Base-by-base conservation (phyloP, 2,797 vertebrate species). In the Artibeus lituratus region DNA sequence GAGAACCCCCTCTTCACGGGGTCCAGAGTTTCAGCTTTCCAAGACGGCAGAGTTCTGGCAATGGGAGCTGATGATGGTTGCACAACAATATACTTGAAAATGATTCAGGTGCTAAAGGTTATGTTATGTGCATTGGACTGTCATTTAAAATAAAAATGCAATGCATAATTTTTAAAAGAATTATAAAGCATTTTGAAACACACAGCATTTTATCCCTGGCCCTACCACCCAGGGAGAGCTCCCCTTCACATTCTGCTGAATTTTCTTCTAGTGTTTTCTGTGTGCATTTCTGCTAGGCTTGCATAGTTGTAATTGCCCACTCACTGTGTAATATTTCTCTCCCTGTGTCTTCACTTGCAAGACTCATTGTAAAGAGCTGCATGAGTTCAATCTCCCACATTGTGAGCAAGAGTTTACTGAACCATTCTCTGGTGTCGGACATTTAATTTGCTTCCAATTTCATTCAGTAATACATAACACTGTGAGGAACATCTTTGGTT, bases 121-220 rank as follows among this genome's bases (percentile, higher is more conserved):
- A 37, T 15, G 26, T 22, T 57, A 35, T 29, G 9, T 14, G 47
- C 67, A 29, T n/a, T 67, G 76, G 26, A 57, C n/a, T 51, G 57
- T 5, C 59, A 62, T 91, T 37, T 81, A 65, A 81, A 86, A 65
- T 74, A 21, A 87, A 86, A 19, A 49, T 26, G 14, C 5, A 18
- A 57, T 19, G 11, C 21, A n/a, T 39, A 21, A 11, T 11, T 82
- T 82, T 92, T 77, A 35, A 11, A 10, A 26, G 6, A 62, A 14
- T 70, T 39, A 55, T 47, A 70, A 70, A 78, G n/a, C 15, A 65
- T 82, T 86, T 21, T 37, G 21, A 59, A 91, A 82, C 74, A 83
- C 26, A 49, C 76, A 62, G 26, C 39, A 55, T 19, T 1, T 69
- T 24, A 19, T 10, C n/a, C 35, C 10, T 10, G 70, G 44, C 14